These are phyloP conservation scores for Leucoma salicis DNA, from an alignment of 2,888 invertebrate genomes.

Conservation along the genomic window DNA sequence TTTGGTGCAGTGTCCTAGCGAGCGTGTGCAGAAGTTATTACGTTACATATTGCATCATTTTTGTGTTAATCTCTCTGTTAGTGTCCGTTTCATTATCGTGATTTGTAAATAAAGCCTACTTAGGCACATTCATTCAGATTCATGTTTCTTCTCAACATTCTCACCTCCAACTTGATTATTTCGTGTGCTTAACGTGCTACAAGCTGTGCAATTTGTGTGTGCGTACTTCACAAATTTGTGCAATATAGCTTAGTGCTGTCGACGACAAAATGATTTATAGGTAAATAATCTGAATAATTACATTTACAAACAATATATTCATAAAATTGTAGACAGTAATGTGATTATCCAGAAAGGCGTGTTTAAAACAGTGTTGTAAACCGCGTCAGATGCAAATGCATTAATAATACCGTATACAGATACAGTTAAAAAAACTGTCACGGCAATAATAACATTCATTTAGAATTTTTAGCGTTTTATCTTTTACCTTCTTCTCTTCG, in stretches of 20 bases:
- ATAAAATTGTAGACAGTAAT: conserved; percentile 27
- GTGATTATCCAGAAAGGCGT: conserved; percentile 64
- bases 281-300: conserved; percentile 58
- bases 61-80: conserved; percentile 70
- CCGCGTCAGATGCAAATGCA: conserved; percentile 73
- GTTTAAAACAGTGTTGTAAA: conserved; percentile 52
- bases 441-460: conserved; percentile 79
- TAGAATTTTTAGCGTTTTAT: conserved; percentile 62
- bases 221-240: conserved; percentile 73
- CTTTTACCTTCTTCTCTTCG: conserved; percentile 96
- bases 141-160: conserved; percentile 39
- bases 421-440: conserved; percentile 72
- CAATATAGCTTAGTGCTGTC: conserved; percentile 70
- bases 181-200: conserved; percentile 75
- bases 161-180: conserved; percentile 57
- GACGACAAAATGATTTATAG: conserved; percentile 62
- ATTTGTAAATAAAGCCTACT: conserved; percentile 55
- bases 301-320: conserved; percentile 35
- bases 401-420: conserved; percentile 65
- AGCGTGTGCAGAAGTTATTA: conserved; percentile 74
- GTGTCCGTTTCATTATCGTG: conserved; percentile 54
- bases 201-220: conserved; percentile 80
- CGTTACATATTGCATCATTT: conserved; percentile 62
- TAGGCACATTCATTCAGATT: conserved; percentile 53
- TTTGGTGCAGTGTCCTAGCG: conserved; percentile 64